Evolutionary conservation across 2,113 vertebrate genomes (phyloP), one percentile per base, ranked within the genome.

Genomic region (Orycteropus afer): DNA sequence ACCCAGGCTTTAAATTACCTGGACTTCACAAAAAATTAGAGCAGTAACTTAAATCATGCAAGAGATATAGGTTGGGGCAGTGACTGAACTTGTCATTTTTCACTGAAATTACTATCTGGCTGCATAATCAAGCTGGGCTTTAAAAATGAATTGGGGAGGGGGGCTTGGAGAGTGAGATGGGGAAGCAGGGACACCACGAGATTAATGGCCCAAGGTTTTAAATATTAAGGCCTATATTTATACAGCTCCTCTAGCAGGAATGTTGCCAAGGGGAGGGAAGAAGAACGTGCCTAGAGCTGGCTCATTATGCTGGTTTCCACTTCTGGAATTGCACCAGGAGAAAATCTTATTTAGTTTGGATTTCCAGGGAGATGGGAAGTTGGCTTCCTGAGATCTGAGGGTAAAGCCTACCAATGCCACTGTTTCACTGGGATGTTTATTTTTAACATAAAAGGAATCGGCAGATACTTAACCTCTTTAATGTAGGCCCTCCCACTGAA

Each of bases 151-250:
- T 98, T 71, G 91, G 96, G 94, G 67, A 53, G 51, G 12, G 2
- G 91, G 90, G 71, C 91, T 90, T 63, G 93, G 95, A 79, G 98
- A 97, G 86, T 0, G 61, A 90, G 97, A 96, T 15, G 95, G 93
- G 92, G 86, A 96, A 96, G 96, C 0, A 95, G 95, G 91, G 96
- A 92, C 90, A 93, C 89, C 4, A 1, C 15, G 78, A 98, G 98
- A 98, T 86, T 93, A 96, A 98, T 98, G 91, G 96, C 61, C 71
- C 22, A 10, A 84, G 89, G 88, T 94, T 96, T 98, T 98, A 98
- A 98, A 98, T 98, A 98, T 98, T 98, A 97, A 98, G 98, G 97
- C 91, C 89, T 67, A 10, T 98, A 98, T 98, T 98, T 98, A 98
- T 97, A 96, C 78, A 94, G 96, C 94, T 96, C 86, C 86, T 89